phyloP scores from a whole-genome alignment of 2,113 vertebrate species.

The Tautogolabrus adspersus region DNA sequence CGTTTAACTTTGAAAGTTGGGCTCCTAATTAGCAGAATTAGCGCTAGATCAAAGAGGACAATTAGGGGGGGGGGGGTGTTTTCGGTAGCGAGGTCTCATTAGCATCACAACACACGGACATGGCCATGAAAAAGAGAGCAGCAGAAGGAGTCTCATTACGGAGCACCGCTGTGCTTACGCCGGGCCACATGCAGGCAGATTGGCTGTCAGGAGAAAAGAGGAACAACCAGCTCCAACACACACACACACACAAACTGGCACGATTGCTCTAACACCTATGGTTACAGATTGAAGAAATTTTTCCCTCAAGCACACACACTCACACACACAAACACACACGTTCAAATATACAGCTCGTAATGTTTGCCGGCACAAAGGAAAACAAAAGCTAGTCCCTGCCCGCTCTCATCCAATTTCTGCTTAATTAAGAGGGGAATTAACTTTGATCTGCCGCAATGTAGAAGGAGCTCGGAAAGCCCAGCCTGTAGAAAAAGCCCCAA shows the following conservation, averaged over 20 bases:
- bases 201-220: conserved; percentile 46
- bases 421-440: conserved; percentile 82
- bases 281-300: conserved; percentile 32
- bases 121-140: conserved; percentile 58
- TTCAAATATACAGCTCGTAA: conserved; percentile 32
- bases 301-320: conserved; percentile 3
- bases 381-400: conserved; percentile 71
- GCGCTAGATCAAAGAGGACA: conserved; percentile 85
- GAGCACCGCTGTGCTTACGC: conserved; percentile 44
- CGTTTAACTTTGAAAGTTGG: conserved; percentile 81
- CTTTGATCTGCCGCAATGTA: conserved; percentile 72
- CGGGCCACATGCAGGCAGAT: conserved; percentile 66
- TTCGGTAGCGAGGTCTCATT: conserved; percentile 80
- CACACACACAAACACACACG: conserved; percentile 16
- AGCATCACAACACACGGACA: conserved; percentile 84
- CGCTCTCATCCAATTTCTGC: conserved; percentile 72
- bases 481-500: conserved; percentile 54
- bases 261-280: conserved; percentile 8
- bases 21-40: conserved; percentile 85
- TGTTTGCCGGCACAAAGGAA: conserved; percentile 71
- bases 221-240: conserved; percentile 28
- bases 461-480: conserved; percentile 41
- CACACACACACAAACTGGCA: conserved; percentile 1
- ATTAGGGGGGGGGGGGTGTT: conserved; percentile 73
- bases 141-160: conserved; percentile 77